Conservation (phyloP, 2,113 vertebrate species). For the Corydoras sp. region DNA sequence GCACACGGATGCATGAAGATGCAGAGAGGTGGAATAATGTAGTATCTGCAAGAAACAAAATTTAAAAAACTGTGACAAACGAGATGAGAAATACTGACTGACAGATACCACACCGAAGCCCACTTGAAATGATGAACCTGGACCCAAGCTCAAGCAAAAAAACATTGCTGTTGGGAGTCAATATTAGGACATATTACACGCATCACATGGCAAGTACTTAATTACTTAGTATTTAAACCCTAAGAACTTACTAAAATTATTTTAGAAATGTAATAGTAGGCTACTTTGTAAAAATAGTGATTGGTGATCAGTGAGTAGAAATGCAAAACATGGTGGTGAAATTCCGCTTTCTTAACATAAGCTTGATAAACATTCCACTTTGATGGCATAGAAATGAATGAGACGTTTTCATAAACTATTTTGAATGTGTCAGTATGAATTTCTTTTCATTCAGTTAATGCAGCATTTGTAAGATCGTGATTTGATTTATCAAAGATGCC, state of each 20-base stretch:
- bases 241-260: too few relatives aligned
- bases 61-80: conserved; percentile 37
- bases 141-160: conserved; percentile 6
- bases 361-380: too few relatives aligned
- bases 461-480: too few relatives aligned
- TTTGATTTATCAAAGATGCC: too few relatives aligned
- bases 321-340: too few relatives aligned
- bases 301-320: conserved; percentile 1
- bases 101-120: conserved; percentile 30
- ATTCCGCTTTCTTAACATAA: too few relatives aligned
- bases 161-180: conserved; percentile 4
- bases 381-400: too few relatives aligned
- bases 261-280: too few relatives aligned
- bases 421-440: too few relatives aligned
- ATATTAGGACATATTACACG: conserved; percentile 11
- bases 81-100: conserved; percentile 41
- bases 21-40: conserved; percentile 25
- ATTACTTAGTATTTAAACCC: conserved; percentile 18
- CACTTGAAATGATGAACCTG: conserved; percentile 15
- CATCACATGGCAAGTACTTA: conserved; percentile 14
- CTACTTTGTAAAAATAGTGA: conserved; percentile 15
- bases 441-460: too few relatives aligned
- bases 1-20: conserved; percentile 17
- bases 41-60: conserved; percentile 18
- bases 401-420: too few relatives aligned